Base-by-base conservation (phyloP, 2,113 vertebrate genomes). In the Choloepus hoffmanni region DNA sequence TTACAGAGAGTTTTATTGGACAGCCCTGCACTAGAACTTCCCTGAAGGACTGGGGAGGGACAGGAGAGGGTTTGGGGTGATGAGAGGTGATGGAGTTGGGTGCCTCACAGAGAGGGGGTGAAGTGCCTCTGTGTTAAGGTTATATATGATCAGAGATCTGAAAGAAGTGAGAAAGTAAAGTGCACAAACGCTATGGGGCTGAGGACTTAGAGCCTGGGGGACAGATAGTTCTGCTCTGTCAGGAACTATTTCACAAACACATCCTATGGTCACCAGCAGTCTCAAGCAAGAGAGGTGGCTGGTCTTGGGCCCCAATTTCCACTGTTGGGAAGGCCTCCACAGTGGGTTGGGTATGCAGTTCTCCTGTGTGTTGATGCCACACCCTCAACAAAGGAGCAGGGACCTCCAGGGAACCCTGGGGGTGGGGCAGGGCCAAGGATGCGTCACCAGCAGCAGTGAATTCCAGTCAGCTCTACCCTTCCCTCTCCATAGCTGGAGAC, bases 221-320 rank as follows among this genome's bases (percentile, higher is more conserved):
- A 28, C 26, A 28, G 73, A 28, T 74, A 26, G 73, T 76, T 76
- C 2, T 45, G 24, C 43, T 18, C 74, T 33, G 48, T 50, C 73
- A 89, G 23, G 50, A 90, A 90, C 36, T 33, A 43, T 72, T 94
- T 95, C 60, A 62, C 36, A 83, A 84, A 89, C 36, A 67, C 7
- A 68, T 30, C 18, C 36, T 89, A 30, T n/a, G 23, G 45, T 63
- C 78, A 76, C n/a, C 40, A 53, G 36, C 89, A 85, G 14, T 43
- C 70, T 33, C 14, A 84, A 63, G 43, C 36, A 85, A 76, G 45
- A 55, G 23, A 81, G 86, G 45, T 81, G 12, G 7, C 11, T 88
- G 40, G 23, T n/a, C 4, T 16, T 62, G 68, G 62, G 55, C 26
- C 24, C 62, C 36, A 12, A 16, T 58, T 84, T 60, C 70, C 48